These are phyloP conservation scores for Calameuta pallipes DNA, from an alignment of 2,888 invertebrate genomes.

Conservation along the genomic window DNA sequence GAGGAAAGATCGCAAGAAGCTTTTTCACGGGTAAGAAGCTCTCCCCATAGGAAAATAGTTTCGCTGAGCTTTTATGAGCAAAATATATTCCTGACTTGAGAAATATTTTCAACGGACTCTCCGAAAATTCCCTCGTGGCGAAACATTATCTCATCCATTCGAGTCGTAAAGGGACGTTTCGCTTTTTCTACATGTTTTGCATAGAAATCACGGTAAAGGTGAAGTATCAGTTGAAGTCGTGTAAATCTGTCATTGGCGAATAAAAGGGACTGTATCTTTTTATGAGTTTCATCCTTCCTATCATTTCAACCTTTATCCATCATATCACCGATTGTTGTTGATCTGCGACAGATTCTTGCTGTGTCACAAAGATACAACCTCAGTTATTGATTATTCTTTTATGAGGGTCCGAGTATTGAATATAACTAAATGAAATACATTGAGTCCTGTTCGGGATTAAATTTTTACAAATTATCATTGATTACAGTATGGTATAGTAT, in stretches of 20 bases:
- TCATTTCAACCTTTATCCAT: not conserved
- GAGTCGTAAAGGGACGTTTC: not conserved
- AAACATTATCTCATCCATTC: not conserved
- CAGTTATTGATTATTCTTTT: too few relatives aligned
- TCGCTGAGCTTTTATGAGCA: not conserved
- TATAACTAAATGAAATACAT: not conserved
- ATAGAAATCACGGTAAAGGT: not conserved
- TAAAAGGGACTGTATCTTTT: not conserved
- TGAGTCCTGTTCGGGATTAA: not conserved
- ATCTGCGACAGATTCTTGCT: too few relatives aligned
- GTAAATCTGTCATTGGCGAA: not conserved
- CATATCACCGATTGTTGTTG: not conserved
- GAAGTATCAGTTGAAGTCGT: not conserved
- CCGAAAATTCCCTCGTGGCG: not conserved
- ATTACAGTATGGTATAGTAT: not conserved
- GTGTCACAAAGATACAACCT: not conserved
- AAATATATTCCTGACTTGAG: not conserved
- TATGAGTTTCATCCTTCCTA: not conserved
- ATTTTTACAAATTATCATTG: not conserved
- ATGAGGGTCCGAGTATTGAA: not conserved
- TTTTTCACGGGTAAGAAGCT: not conserved
- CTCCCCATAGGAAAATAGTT: not conserved
- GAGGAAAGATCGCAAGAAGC: not conserved
- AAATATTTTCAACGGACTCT: not conserved
- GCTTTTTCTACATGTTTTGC: not conserved